Percentiles rank a stretch among this genome's conserved stretches.
phyloP scores from a whole-genome alignment of 2,888 invertebrate genomes.

The Tipula lateralis region DNA sequence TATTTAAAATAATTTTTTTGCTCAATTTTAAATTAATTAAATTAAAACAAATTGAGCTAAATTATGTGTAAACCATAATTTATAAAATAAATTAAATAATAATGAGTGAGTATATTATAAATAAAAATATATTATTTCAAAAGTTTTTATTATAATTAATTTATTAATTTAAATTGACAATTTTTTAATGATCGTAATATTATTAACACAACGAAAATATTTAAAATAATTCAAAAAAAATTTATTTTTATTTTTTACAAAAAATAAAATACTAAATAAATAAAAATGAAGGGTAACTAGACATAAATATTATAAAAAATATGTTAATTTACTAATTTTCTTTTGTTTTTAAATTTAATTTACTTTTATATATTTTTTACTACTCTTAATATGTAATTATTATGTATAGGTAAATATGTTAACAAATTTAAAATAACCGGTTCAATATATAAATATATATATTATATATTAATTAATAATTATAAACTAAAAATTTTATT shows the following conservation, averaged over 20 bases:
- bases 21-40: background rate
- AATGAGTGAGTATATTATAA: background rate
- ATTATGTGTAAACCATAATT: background rate
- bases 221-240: background rate
- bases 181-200: background rate
- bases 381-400: background rate
- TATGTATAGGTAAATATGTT: background rate
- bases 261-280: background rate
- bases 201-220: background rate
- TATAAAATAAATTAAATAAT: background rate
- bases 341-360: background rate
- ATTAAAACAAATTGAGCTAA: background rate
- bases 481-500: background rate
- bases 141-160: background rate
- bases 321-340: background rate
- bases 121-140: background rate
- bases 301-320: background rate
- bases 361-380: background rate
- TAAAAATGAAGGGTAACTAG: background rate
- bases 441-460: background rate
- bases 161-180: background rate
- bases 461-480: background rate
- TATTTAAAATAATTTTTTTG: background rate
- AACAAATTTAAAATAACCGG: background rate
- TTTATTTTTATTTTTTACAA: background rate